These are phyloP conservation scores for Erithacus rubecula DNA, from an alignment of 2,797 vertebrate species.

Conservation along the genomic window DNA sequence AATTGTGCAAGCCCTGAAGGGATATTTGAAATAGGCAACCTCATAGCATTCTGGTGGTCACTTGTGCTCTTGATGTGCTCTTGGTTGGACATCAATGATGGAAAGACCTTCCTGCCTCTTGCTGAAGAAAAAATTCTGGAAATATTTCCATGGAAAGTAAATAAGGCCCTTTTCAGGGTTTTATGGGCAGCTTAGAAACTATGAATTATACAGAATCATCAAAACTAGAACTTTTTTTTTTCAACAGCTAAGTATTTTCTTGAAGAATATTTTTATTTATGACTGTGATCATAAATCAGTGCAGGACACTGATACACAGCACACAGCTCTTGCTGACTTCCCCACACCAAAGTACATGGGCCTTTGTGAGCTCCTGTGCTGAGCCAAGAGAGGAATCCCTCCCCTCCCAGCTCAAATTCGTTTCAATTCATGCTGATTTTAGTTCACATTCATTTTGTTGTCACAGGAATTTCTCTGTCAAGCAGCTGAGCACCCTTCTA, in stretches of 20 bases:
- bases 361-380: not conserved
- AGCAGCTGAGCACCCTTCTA: not conserved
- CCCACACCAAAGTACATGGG: accelerated
- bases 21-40: accelerated
- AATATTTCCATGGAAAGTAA: not conserved
- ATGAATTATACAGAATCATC: not conserved
- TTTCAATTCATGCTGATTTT: not conserved
- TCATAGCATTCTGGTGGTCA: accelerated
- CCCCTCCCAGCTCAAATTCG: not conserved
- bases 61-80: not conserved
- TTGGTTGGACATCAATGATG: not conserved
- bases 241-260: not conserved
- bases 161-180: not conserved
- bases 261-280: not conserved
- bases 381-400: not conserved
- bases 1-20: not conserved
- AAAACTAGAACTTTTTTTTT: not conserved
- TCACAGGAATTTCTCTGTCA: not conserved
- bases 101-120: not conserved
- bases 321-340: not conserved
- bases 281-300: not conserved
- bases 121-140: not conserved
- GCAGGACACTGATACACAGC: not conserved
- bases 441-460: not conserved
- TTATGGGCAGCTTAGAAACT: not conserved